Percentiles rank a stretch among this genome's conserved stretches.
These are phyloP conservation scores for Phaenicophaeus curvirostris DNA, from an alignment of 2,797 vertebrate genomes.

Conservation along the genomic window DNA sequence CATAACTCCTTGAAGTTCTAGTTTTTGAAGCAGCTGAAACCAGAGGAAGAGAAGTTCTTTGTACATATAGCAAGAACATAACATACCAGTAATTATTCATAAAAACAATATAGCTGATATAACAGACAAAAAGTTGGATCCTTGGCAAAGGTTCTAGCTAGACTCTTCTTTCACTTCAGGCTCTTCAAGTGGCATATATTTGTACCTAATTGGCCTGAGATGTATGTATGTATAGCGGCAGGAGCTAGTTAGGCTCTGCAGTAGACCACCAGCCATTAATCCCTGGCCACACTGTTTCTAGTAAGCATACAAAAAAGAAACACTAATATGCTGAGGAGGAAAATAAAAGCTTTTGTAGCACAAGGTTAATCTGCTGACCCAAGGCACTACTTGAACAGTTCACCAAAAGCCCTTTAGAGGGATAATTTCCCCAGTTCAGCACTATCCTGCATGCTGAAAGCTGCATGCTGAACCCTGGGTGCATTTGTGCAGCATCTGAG, in stretches of 20 bases:
- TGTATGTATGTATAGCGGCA: neutral
- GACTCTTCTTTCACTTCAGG: neutral
- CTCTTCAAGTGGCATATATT: neutral
- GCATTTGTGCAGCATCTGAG: neutral
- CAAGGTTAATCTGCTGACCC: slow-evolving; percentile 8
- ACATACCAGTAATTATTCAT: neutral
- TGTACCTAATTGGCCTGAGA: neutral
- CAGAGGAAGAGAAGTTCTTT: neutral
- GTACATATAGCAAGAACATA: neutral
- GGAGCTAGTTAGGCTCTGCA: neutral
- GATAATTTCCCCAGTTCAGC: neutral
- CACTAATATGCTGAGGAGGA: neutral
- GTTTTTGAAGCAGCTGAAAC: neutral
- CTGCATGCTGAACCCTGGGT: neutral
- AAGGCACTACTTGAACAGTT: neutral
- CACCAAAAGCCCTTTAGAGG: neutral
- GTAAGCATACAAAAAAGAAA: neutral
- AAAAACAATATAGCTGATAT: neutral
- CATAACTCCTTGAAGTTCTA: neutral
- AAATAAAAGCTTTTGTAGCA: slow-evolving; percentile 28
- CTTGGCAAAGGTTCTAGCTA: neutral
- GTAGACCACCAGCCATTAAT: neutral
- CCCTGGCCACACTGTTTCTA: neutral
- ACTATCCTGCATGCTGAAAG: neutral
- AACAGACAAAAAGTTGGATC: neutral